Conservation (phyloP, 2,797 vertebrate species). For the Anabas testudineus region DNA sequence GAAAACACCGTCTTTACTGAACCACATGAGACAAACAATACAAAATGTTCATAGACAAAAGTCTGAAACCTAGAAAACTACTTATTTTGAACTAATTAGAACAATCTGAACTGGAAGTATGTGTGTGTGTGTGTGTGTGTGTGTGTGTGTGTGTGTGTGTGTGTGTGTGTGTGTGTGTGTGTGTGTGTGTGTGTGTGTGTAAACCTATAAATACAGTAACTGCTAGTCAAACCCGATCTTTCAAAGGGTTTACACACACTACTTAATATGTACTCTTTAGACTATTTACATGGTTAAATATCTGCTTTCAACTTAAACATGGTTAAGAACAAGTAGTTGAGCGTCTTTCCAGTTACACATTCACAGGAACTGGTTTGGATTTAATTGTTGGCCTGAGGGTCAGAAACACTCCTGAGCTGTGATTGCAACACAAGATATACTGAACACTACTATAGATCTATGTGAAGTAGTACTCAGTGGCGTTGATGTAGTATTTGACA, state of each 20-base stretch:
- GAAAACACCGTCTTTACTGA: conserved; percentile 14
- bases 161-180: too few relatives aligned
- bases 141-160: too few relatives aligned
- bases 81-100: too few relatives aligned
- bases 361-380: background rate
- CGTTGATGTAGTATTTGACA: background rate
- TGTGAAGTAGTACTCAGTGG: background rate
- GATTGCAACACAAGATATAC: background rate
- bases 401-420: conserved; percentile 21
- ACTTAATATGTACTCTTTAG: too few relatives aligned
- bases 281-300: too few relatives aligned
- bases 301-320: too few relatives aligned
- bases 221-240: too few relatives aligned
- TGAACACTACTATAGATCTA: background rate
- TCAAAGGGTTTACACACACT: too few relatives aligned
- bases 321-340: background rate
- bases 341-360: background rate
- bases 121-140: too few relatives aligned
- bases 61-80: background rate
- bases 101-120: too few relatives aligned
- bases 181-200: too few relatives aligned
- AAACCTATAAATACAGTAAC: too few relatives aligned
- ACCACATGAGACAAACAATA: background rate
- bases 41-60: background rate
- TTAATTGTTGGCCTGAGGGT: background rate